These are phyloP conservation scores for Chymomyza procnemis DNA, from an alignment of 2,888 invertebrate genomes.

Conservation along the genomic window DNA sequence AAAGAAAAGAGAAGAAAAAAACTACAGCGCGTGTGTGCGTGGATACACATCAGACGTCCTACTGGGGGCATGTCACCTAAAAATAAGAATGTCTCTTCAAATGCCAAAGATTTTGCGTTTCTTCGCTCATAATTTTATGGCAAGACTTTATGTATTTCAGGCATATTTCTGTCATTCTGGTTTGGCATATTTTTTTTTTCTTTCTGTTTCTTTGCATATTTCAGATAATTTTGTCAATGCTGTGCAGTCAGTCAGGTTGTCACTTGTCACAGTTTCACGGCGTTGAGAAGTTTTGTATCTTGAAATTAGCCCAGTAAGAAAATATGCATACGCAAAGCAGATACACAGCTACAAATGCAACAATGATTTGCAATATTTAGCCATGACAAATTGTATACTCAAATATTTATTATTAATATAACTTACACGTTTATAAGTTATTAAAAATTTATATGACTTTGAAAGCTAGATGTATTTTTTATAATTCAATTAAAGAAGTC, in stretches of 20 bases:
- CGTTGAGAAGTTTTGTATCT: slow-evolving; percentile 57
- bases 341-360: neutral
- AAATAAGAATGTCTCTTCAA: slow-evolving; percentile 76
- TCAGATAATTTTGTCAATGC: slow-evolving; percentile 78
- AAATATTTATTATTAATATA: neutral
- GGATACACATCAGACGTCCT: slow-evolving; percentile 63
- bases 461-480: neutral
- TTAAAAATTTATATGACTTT: neutral
- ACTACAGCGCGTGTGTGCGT: neutral
- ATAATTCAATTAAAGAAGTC: neutral
- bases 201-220: slow-evolving; percentile 65
- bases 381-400: neutral
- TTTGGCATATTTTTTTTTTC: slow-evolving; percentile 32
- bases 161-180: slow-evolving; percentile 21
- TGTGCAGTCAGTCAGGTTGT: slow-evolving; percentile 77
- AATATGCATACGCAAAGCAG: slow-evolving; percentile 46
- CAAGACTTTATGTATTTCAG: neutral
- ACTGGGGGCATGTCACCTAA: slow-evolving; percentile 77
- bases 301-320: slow-evolving; percentile 58
- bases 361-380: neutral
- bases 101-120: slow-evolving; percentile 36
- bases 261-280: slow-evolving; percentile 69
- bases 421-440: neutral
- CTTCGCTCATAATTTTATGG: slow-evolving; percentile 31
- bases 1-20: slow-evolving; percentile 12